Conservation (phyloP, 2,797 vertebrate species). For the Acanthurus lineatus region DNA sequence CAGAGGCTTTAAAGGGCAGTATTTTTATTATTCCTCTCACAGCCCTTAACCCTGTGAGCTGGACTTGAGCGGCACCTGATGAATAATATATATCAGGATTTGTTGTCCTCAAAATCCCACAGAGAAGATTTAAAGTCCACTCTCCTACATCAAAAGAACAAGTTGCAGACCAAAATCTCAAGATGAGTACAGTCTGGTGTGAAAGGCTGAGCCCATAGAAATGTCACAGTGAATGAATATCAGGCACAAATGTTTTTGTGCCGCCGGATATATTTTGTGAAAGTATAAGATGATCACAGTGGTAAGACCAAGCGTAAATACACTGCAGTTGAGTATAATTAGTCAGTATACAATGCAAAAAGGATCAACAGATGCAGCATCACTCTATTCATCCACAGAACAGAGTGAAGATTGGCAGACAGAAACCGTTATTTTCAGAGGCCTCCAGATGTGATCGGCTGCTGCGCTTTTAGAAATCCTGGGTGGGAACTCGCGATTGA, state of each 20-base stretch:
- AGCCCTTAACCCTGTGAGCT: not conserved
- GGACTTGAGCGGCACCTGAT: constrained; percentile 22
- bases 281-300: constrained; percentile 1
- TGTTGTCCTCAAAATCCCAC: constrained; percentile 21
- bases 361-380: constrained; percentile 30
- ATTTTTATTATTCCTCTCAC: not conserved
- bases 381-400: constrained; percentile 30
- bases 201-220: constrained; percentile 2
- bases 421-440: constrained; percentile 57
- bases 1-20: not conserved
- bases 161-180: constrained; percentile 13
- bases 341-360: constrained; percentile 14
- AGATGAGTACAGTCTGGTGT: not conserved
- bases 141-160: constrained; percentile 20
- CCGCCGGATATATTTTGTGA: not conserved
- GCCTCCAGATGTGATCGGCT: constrained; percentile 66
- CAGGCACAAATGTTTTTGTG: not conserved
- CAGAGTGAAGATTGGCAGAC: constrained; percentile 33
- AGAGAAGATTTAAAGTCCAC: constrained; percentile 24
- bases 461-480: constrained; percentile 57
- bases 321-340: constrained; percentile 12
- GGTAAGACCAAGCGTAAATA: not conserved
- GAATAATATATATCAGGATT: constrained; percentile 26
- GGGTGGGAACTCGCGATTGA: constrained; percentile 65
- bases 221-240: not conserved